A percentile compares a stretch with the other conserved stretches of the same genome.
These are phyloP conservation scores for Artemia franciscana DNA, from an alignment of 1,140 invertebrate genomes.

Conservation along the genomic window DNA sequence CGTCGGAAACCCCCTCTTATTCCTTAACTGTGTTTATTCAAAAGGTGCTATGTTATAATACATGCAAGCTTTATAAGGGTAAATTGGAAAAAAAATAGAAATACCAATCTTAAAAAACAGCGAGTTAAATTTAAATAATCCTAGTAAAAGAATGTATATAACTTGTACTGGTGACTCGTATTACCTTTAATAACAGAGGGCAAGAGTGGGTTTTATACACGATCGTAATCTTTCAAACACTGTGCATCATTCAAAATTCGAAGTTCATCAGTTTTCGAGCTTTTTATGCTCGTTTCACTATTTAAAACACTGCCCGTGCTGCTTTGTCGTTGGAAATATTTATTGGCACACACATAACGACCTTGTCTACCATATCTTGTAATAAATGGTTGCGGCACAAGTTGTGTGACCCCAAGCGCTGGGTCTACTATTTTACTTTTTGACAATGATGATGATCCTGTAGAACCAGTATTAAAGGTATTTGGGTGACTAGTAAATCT, in stretches of 20 bases:
- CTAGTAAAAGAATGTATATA: no score
- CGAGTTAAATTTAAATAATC: no score
- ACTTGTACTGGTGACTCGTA: no score
- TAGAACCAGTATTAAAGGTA: constrained; percentile 15
- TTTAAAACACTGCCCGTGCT: not conserved
- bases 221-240: not conserved
- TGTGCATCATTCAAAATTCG: not conserved
- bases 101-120: no score
- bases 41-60: no score
- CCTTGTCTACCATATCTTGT: not conserved
- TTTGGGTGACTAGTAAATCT: constrained; percentile 16
- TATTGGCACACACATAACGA: not conserved
- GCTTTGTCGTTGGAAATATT: not conserved
- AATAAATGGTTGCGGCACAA: not conserved
- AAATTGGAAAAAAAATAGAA: no score
- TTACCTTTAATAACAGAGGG: no score
- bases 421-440: not conserved
- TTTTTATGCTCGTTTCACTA: not conserved
- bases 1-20: no score
- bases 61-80: no score
- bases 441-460: not conserved
- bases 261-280: not conserved
- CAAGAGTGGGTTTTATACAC: no score
- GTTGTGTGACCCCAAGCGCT: not conserved
- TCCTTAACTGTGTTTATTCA: no score